Conservation (phyloP, 2,113 vertebrate species). For the Hippocampus barbouri region DNA sequence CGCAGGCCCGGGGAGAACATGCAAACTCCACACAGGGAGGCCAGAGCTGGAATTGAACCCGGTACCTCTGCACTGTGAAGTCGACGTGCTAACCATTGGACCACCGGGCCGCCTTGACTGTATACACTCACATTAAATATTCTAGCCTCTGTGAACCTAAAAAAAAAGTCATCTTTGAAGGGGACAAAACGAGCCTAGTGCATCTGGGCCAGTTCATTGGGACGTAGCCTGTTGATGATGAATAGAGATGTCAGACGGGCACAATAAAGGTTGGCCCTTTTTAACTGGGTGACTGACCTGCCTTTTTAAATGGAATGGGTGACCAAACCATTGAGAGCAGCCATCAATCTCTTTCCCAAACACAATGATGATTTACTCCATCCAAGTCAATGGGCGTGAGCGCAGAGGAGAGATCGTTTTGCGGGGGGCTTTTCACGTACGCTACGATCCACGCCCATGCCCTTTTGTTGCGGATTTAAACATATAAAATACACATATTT, state of each 20-base stretch:
- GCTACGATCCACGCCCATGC: constrained; percentile 3
- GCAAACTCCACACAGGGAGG: no score
- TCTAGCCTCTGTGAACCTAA: neutral
- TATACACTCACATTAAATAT: neutral
- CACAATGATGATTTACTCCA: constrained; percentile 53
- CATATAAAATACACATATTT: constrained; percentile 27
- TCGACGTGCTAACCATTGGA: no score
- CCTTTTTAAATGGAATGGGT: constrained; percentile 50
- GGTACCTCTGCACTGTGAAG: no score
- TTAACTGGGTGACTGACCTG: constrained; percentile 55
- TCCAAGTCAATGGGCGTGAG: constrained; percentile 32
- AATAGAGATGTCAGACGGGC: constrained; percentile 57
- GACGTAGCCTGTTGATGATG: constrained; percentile 48
- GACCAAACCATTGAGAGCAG: constrained; percentile 37
- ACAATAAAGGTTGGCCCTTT: constrained; percentile 48
- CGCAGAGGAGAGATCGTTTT: constrained; percentile 1
- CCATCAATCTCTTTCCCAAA: constrained; percentile 44
- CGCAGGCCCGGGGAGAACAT: no score
- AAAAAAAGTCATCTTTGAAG: neutral
- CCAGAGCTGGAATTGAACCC: no score
- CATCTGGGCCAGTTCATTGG: constrained; percentile 24
- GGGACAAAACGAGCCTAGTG: constrained; percentile 9
- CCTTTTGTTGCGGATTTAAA: constrained; percentile 5
- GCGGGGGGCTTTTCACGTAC: neutral
- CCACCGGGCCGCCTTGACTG: neutral